Base-by-base conservation (phyloP, 2,888 invertebrate species). In the Mythimna vitellina region DNA sequence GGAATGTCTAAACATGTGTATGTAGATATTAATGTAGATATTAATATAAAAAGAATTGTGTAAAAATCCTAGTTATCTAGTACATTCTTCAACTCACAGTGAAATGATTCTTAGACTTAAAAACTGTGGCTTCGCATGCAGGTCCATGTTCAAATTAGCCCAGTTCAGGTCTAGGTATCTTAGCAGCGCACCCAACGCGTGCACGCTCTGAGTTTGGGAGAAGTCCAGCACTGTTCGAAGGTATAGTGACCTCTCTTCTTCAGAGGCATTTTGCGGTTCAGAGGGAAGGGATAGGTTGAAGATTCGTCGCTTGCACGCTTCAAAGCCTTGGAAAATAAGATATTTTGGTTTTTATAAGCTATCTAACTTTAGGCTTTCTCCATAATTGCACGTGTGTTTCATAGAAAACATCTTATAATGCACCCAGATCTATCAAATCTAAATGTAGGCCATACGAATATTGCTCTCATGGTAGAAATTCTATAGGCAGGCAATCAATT, bases 111-210 rank as follows among this genome's bases (percentile, higher is more conserved):
- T 96, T 63, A 98, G 89, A 76, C 95, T 94, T 69, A 97, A 84
- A 84, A 96, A 97, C 84, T 95, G 93, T 4, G 97, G 94, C 70
- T 94, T 91, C 81, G 95, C 91, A 88, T 95, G 88, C 89, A 96
- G 89, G 92, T 97, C 96, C 88, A 96, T 92, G 84, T 92, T 92
- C 57, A 97, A 78, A 17, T 94, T 92, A 22, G 96, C 94, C 97
- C 97, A 97, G 88, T 97, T 97, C 65, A 96, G 96, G 81, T 98
- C 98, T 51, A 98, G 87, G 89, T 97, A 98, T 86, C 97, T 97
- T 29, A 98, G 92, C 56, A 98, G 92, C 0, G 97, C 97, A 7
- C 98, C 98, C 5, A 97, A 90, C 0, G 98, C 97, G 86, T 98
- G 97, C 6, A 98, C 96, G 74, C 97, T 97, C 66, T 97, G 95